phyloP scores from a whole-genome alignment of 1,140 invertebrate genomes.

The Luehdorfia chinensis region DNA sequence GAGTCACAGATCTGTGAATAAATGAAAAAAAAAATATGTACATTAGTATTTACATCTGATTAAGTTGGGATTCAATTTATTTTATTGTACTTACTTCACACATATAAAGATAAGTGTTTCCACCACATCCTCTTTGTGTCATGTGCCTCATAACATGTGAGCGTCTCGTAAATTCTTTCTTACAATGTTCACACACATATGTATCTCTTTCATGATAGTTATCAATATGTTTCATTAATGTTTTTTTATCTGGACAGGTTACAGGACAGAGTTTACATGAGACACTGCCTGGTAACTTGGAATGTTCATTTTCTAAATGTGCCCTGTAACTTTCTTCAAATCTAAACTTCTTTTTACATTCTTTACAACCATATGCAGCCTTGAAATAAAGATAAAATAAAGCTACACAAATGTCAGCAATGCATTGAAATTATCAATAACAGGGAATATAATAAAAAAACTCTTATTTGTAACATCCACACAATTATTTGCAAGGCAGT shows the following conservation, averaged over 20 bases:
- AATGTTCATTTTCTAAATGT: constrained; percentile 55
- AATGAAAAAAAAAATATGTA: constrained; percentile 1
- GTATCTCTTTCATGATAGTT: constrained; percentile 46
- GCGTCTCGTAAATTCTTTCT: constrained; percentile 48
- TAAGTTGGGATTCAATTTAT: not conserved
- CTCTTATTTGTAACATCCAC: too few relatives aligned
- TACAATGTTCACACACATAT: constrained; percentile 49
- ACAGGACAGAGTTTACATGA: constrained; percentile 46
- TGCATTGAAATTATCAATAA: too few relatives aligned
- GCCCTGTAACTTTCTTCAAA: constrained; percentile 41
- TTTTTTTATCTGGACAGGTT: constrained; percentile 39
- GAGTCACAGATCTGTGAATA: constrained; percentile 53
- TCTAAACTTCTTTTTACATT: constrained; percentile 58
- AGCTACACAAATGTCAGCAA: too few relatives aligned
- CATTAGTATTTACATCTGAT: not conserved
- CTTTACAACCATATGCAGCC: constrained; percentile 37
- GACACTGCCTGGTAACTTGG: constrained; percentile 42
- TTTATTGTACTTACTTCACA: constrained; percentile 49
- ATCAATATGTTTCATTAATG: constrained; percentile 40
- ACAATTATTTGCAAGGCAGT: too few relatives aligned
- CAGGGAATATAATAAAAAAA: too few relatives aligned
- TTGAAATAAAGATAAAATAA: constrained; percentile 26
- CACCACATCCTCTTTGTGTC: constrained; percentile 59
- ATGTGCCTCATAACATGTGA: constrained; percentile 60
- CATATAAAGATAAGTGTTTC: constrained; percentile 30